Base-by-base conservation (phyloP, 2,113 vertebrate genomes). In the Pseudolaguvia tuberculata region DNA sequence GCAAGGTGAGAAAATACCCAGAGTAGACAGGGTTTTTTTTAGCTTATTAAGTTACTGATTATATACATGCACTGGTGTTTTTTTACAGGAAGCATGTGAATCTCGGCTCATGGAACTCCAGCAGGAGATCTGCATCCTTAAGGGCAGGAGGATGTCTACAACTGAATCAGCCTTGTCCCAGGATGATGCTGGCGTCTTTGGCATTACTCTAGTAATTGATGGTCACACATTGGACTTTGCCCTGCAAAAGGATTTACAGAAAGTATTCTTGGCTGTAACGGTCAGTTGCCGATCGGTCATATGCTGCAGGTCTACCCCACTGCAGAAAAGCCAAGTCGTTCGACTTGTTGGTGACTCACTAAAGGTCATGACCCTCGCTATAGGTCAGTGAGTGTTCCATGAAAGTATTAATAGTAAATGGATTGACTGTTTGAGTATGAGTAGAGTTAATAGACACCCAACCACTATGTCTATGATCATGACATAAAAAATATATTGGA, bases 241-340 rank as follows among this genome's bases (percentile, higher is more conserved):
- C 8, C 86, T 95, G 76, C 89, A 93, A 5, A 88, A 91, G 20
- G 88, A 82, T 23, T 79, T 94, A 12, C 87, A 91, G 72, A 85
- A 25, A 21, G 35, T 69, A 42, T 94, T 95, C 80, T 82, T 94
- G 75, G 86, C 88, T 51, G 86, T 95, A 65, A 87, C 91, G 0
- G 73, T 78, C 31, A 72, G 69, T 55, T 92, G 93, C 71, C 90
- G 86, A 0, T 90, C 92, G 6, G 93, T 95, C 51, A 84, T 95
- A 76, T 95, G 94, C 83, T 95, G 93, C 83, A 88, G 82, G 72
- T 93, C 93, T 47, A 94, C 93, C 0, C 94, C 94, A 0, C 84
- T 94, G 59, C 94, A 94, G 86, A 95, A 95, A 80, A 94, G 93
- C n/a, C 81, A 92, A 57, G 86, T 94, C 81, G 93, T 95, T 9